Evolutionary conservation across 1,140 invertebrate genomes (phyloP).

Genomic region (Heliconius nattereri): DNA sequence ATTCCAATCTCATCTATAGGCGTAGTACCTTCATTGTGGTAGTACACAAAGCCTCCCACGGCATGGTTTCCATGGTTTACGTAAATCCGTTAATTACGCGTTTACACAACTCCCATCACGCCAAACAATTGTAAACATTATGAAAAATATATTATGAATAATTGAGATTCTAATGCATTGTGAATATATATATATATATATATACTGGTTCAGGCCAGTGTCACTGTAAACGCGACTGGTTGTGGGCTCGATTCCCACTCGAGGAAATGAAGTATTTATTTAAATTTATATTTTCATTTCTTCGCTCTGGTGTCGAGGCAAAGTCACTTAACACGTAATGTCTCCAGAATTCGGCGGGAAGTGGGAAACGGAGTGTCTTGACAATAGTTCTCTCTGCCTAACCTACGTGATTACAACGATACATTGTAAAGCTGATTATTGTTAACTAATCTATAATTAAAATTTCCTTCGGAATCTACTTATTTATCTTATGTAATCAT

Average conservation of each 20-base stretch:
- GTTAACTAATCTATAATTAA: conserved; percentile 2
- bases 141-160: conserved; percentile 48
- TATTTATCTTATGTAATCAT: background rate
- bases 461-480: background rate
- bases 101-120: conserved; percentile 55
- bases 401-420: no score
- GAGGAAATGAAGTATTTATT: no score
- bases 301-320: no score
- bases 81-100: conserved; percentile 71
- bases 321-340: no score
- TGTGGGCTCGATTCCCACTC: no score
- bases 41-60: conserved; percentile 67
- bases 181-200: no score
- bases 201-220: background rate
- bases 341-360: no score
- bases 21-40: conserved; percentile 8
- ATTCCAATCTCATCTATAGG: conserved; percentile 15
- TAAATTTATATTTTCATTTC: no score
- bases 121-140: conserved; percentile 51
- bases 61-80: conserved; percentile 76
- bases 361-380: no score
- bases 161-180: conserved; percentile 31
- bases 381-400: no score
- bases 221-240: no score
- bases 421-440: conserved; percentile 6